Evolutionary conservation across 1,140 invertebrate genomes (phyloP).

Genomic region (Hestina assimilis): DNA sequence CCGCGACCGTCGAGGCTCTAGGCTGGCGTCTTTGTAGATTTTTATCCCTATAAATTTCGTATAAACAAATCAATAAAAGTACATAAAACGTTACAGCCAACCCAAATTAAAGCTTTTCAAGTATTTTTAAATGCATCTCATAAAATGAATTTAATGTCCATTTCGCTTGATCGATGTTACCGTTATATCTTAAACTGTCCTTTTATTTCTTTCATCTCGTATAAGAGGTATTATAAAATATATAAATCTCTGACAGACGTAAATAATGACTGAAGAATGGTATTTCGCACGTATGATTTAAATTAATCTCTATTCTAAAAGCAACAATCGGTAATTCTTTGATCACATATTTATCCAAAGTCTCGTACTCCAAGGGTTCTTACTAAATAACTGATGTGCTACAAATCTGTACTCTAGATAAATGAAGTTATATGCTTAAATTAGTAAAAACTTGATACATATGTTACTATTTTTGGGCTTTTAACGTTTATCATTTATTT

Average conservation of each 20-base stretch:
- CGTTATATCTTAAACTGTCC: background rate
- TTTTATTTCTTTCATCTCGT: conserved; percentile 16
- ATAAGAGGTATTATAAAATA: conserved; percentile 3
- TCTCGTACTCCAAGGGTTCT: too few species aligned
- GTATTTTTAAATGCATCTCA: conserved; percentile 4
- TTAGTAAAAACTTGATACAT: too few species aligned
- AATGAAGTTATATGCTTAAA: too few species aligned
- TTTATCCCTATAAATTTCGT: too few species aligned
- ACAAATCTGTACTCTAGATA: too few species aligned
- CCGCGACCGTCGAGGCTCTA: too few species aligned
- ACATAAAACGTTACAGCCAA: background rate
- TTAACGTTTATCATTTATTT: too few species aligned
- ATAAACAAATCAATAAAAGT: background rate
- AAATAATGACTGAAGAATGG: conserved; percentile 1
- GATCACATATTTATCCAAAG: too few species aligned
- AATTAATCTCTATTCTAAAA: background rate
- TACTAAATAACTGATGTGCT: too few species aligned
- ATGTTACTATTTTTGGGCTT: too few species aligned
- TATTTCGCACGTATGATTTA: background rate
- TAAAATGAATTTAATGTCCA: conserved; percentile 8
- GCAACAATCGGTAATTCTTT: background rate
- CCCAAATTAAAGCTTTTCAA: background rate
- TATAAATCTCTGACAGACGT: conserved; percentile 6
- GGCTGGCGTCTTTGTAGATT: too few species aligned
- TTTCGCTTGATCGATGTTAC: conserved; percentile 6